Base-by-base conservation (phyloP, 2,797 vertebrate genomes). In the Phataginus tricuspis region DNA sequence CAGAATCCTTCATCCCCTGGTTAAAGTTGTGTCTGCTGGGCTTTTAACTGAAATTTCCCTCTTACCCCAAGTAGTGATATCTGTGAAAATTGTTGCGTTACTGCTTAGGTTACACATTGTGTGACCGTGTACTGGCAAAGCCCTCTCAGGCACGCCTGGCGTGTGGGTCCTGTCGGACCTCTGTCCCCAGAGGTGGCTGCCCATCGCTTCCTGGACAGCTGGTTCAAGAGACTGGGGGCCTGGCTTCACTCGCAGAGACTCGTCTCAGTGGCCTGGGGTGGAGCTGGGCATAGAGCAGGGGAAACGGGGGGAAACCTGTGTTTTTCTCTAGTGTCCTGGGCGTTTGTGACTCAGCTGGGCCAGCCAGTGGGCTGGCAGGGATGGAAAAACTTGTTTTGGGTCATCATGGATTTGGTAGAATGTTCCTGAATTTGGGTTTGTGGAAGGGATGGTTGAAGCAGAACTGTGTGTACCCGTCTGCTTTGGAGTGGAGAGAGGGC, bases 371-470 rank as follows among this genome's bases (percentile, higher is more conserved):
- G 29, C 51, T 9, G 37, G 37, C 21, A 18, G 37, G 14, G 31
- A 13, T 27, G 31, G 37, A 45, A 16, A 10, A 7, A 4, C 21
- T 53, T n/a, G 9, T 19, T 37, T 4, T n/a, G 53, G 51, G 21
- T 51, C 45, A 45, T 45, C 10, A 12, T 45, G 45, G 45, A 45
- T 45, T 45, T 45, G 45, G 45, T 45, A 11, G 45, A 45, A 45
- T 12, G 45, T 45, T 45, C 45, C 45, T 45, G 11, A 45, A 12
- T 45, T 45, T 45, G 45, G 45, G 45, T 45, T 45, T 45, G 2
- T 64, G 4, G 64, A 29, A 15, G 23, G 15, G 7, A 2, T 10
- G 39, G 53, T 23, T 8, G 11, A 1, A 3, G 34, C 31, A 0
- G 10, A 59, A 27, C 25, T 78, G 57, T 13, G 15, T 51, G 15